Base-by-base conservation (phyloP, 2,888 invertebrate species). In the Parnassius glacialis region DNA sequence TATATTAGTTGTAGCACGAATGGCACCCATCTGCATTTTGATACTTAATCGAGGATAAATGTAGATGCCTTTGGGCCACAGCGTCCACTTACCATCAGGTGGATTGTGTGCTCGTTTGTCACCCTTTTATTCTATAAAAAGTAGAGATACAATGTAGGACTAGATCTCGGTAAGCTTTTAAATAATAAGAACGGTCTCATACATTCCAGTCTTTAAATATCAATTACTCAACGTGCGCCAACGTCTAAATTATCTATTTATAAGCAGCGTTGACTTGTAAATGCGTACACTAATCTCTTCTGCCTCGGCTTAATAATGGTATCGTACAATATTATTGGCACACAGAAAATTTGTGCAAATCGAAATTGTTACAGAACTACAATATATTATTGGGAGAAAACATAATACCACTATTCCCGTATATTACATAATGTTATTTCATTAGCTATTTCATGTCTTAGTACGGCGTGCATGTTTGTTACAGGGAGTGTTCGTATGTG, bases 201-300 rank as follows among this genome's bases (percentile, higher is more conserved):
- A 59, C 64, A 64, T 57, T 64, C 65, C 67, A 52, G 62, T 72
- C 68, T 72, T 73, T 69, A 71, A 74, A 71, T 73, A 74, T 67
- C 70, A 74, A 75, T 78, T 75, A 73, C 64, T 74, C 70, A 70
- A 72, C 70, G 66, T 70, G 67, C 62, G 61, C 64, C 61, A 64
- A 65, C 70, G 69, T 64, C 71, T 69, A 65, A 65, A 65, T 71
- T 67, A 68, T 74, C 71, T 75, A 71, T 75, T 73, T 70, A 73
- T 77, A 70, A 63, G 50, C 66, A 45, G 63, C 68, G 70, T 72
- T 73, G 73, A 75, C 65, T 71, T 72, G 69, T 73, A 65, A 70
- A 70, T 72, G 70, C 67, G 70, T 65, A 64, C 67, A 66, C 67
- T 66, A 67, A 66, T 68, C 68, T 68, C 68, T 70, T 60, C 65